Evolutionary conservation across 2,797 vertebrate species (phyloP).

Genomic region (Poeciliopsis gracilis): DNA sequence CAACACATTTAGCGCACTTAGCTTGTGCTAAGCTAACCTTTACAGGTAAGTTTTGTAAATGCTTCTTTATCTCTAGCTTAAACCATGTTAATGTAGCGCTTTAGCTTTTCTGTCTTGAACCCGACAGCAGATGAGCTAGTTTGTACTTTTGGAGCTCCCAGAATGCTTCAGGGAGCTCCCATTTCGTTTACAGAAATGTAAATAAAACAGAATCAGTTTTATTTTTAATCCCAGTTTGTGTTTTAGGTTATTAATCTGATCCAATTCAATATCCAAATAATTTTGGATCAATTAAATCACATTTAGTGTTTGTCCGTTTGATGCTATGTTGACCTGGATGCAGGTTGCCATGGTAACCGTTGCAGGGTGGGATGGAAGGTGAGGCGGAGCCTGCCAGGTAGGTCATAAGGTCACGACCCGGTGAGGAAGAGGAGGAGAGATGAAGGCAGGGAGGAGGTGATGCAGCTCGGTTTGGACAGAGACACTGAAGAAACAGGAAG

Average conservation of each 20-base stretch:
- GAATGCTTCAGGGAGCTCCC: not conserved
- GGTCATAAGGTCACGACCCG: slow-evolving; percentile 55
- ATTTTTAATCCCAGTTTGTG: not conserved
- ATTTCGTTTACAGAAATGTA: not conserved
- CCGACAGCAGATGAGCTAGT: not conserved
- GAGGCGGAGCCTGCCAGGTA: not conserved
- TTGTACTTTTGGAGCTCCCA: not conserved
- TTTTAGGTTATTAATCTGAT: not conserved
- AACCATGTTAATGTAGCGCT: no score
- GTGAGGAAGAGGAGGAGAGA: slow-evolving; percentile 41
- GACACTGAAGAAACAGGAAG: not conserved
- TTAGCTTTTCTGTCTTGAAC: not conserved
- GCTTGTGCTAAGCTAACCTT: no score
- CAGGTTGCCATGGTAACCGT: slow-evolving; percentile 49
- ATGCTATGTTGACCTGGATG: slow-evolving; percentile 37
- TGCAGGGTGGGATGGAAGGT: slow-evolving; percentile 36
- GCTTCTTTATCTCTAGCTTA: no score
- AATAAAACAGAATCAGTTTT: not conserved
- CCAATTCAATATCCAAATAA: no score
- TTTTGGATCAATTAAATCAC: not conserved
- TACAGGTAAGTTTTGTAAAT: no score
- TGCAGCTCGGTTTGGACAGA: not conserved
- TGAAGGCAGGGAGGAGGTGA: slow-evolving; percentile 6
- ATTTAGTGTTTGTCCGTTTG: not conserved
- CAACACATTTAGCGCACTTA: no score